Conservation (phyloP, 2,888 invertebrate species). For the Helicoverpa assulta region DNA sequence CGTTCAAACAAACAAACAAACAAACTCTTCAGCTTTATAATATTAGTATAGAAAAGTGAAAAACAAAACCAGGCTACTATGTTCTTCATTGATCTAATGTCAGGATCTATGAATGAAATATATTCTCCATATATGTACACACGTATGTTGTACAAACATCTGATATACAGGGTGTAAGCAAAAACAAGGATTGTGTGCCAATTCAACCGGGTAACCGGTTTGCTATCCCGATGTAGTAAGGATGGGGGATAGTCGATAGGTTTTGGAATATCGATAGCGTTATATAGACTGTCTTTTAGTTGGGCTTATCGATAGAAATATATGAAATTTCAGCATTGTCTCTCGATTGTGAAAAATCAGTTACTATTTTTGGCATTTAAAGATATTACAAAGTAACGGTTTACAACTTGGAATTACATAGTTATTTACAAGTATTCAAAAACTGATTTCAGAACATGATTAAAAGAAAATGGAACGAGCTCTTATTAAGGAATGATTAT, state of each 20-base stretch:
- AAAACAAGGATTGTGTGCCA: constrained; percentile 80
- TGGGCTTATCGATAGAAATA: neutral
- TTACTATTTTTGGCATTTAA: no score
- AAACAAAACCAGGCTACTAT: constrained; percentile 19
- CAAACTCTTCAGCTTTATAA: no score
- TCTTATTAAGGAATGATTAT: no score
- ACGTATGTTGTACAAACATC: constrained; percentile 53
- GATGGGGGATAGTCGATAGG: constrained; percentile 59
- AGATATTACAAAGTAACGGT: no score
- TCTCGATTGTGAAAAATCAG: no score
- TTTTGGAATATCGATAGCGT: constrained; percentile 14
- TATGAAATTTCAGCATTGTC: no score
- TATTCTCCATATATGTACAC: constrained; percentile 59
- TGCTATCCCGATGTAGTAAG: constrained; percentile 71
- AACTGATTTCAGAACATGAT: no score
- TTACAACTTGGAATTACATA: no score
- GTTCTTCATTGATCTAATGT: constrained; percentile 50
- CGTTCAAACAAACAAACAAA: no score
- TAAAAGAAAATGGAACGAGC: no score
- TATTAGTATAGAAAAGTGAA: no score
- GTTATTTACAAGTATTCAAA: no score
- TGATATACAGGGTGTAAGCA: constrained; percentile 48
- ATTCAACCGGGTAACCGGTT: constrained; percentile 83
- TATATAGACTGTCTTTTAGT: constrained; percentile 3
- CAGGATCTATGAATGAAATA: constrained; percentile 66